These are phyloP conservation scores for Drosophila bocki DNA, from an alignment of 1,140 invertebrate species.

Conservation along the genomic window DNA sequence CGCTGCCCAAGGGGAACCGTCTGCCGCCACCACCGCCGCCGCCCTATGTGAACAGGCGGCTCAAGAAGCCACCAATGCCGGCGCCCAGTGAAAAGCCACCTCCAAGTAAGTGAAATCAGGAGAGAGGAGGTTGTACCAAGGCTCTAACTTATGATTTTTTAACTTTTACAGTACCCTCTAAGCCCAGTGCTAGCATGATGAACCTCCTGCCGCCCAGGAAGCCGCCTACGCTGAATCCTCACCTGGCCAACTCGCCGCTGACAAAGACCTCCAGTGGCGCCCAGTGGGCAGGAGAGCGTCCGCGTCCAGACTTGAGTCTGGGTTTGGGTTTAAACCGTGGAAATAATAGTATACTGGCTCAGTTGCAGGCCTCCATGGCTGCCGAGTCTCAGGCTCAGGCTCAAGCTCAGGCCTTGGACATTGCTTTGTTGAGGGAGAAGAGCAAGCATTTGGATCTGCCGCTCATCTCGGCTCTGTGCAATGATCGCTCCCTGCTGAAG, in stretches of 20 bases:
- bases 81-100: slow-evolving; percentile 81
- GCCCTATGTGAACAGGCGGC: slow-evolving; percentile 77
- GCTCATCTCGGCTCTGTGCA: slow-evolving; percentile 94
- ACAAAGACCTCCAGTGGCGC: slow-evolving; percentile 80
- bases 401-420: slow-evolving; percentile 87
- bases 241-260: slow-evolving; percentile 69
- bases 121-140: background rate
- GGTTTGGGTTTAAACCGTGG: slow-evolving; percentile 50
- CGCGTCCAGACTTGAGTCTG: slow-evolving; percentile 61
- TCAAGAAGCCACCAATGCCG: slow-evolving; percentile 83
- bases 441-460: slow-evolving; percentile 95
- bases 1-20: slow-evolving; percentile 89
- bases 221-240: slow-evolving; percentile 70
- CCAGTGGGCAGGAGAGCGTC: slow-evolving; percentile 80
- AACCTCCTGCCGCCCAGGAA: slow-evolving; percentile 69
- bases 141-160: background rate
- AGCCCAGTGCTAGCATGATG: slow-evolving; percentile 51
- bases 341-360: slow-evolving; percentile 76
- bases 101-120: slow-evolving; percentile 68
- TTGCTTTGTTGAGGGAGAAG: slow-evolving; percentile 92
- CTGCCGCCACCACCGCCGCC: slow-evolving; percentile 90
- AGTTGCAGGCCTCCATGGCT: slow-evolving; percentile 74
- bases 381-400: slow-evolving; percentile 30
- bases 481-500: slow-evolving; percentile 93
- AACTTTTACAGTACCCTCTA: slow-evolving; percentile 69